Percentiles rank a stretch among this genome's conserved stretches.
phyloP scores from a whole-genome alignment of 2,113 vertebrate genomes.

The Mystacornis crossleyi region DNA sequence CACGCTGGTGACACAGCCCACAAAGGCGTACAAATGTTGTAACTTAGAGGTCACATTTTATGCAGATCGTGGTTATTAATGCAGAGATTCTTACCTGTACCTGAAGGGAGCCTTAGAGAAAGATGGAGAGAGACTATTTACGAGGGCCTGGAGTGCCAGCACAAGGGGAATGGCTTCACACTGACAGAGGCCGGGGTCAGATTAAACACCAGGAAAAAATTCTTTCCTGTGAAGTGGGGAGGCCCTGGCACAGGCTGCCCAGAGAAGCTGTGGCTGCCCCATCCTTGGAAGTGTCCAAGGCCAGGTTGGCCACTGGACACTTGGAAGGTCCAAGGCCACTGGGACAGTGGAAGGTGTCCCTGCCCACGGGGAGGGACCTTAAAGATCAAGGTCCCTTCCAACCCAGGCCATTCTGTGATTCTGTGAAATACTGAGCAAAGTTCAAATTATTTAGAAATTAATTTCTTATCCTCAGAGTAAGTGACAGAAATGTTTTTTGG shows the following conservation, averaged over 20 bases:
- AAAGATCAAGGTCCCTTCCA: neutral
- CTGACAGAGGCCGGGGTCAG: too few species aligned
- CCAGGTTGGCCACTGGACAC: neutral
- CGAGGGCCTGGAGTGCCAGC: neutral
- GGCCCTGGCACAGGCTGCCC: neutral
- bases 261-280: neutral
- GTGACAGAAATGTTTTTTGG: neutral
- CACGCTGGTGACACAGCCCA: neutral
- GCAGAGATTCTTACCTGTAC: neutral
- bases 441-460: neutral
- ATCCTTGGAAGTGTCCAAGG: neutral
- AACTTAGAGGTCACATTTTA: neutral
- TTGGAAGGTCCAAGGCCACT: too few species aligned
- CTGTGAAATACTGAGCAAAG: neutral
- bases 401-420: neutral
- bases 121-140: neutral
- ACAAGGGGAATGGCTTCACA: neutral
- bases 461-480: neutral
- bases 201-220: neutral
- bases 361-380: neutral
- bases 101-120: neutral
- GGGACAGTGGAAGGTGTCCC: neutral
- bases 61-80: neutral
- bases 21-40: too few species aligned
- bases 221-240: fast-evolving